Evolutionary conservation across 2,888 invertebrate genomes (phyloP).

Genomic region (Cantharis lateralis): DNA sequence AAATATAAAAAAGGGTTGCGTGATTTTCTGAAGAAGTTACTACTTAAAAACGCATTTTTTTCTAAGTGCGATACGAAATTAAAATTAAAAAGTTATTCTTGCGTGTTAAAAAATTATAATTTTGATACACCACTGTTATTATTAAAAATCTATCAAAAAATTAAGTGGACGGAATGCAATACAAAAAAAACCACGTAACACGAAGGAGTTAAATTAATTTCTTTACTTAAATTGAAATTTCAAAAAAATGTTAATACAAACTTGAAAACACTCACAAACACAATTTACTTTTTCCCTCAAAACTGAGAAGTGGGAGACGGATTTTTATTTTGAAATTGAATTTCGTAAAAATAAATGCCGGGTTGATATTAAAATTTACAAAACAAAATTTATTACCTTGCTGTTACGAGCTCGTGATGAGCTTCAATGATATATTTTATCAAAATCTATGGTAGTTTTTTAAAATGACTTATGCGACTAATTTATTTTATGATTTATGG

Average conservation of each 20-base stretch:
- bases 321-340: background rate
- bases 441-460: slow-evolving; percentile 32
- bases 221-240: background rate
- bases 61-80: background rate
- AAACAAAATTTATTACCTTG: slow-evolving; percentile 33
- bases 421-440: slow-evolving; percentile 38
- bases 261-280: background rate
- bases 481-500: slow-evolving; percentile 37
- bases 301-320: background rate
- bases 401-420: slow-evolving; percentile 31
- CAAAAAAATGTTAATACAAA: background rate
- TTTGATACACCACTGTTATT: background rate
- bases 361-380: slow-evolving; percentile 26
- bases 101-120: background rate
- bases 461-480: slow-evolving; percentile 28
- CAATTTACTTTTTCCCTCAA: background rate
- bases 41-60: background rate
- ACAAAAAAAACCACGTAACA: background rate
- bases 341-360: background rate
- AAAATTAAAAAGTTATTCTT: background rate
- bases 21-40: background rate
- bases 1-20: background rate
- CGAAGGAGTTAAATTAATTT: background rate
- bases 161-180: background rate
- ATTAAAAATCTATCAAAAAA: background rate